phyloP scores from a whole-genome alignment of 2,113 vertebrate genomes.

The Brevimyrus niger region DNA sequence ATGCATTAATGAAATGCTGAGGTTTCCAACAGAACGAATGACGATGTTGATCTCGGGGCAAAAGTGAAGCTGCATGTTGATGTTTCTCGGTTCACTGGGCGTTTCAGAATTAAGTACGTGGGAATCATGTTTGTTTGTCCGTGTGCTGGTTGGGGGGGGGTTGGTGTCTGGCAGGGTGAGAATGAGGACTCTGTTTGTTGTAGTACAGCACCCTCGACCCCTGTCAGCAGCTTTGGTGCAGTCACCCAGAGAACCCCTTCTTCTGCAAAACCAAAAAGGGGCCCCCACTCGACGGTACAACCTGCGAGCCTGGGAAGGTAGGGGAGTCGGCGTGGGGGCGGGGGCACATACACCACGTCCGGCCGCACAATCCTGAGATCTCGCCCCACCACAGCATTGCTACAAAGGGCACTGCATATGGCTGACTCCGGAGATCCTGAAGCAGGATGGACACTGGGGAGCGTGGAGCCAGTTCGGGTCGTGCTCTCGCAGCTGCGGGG shows the following conservation, averaged over 20 bases:
- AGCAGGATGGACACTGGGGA: constrained; percentile 91
- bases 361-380: too few species aligned
- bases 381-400: constrained; percentile 70
- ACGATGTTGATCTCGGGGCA: background rate
- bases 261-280: constrained; percentile 99
- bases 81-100: background rate
- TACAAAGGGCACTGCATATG: constrained; percentile 97
- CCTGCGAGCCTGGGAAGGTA: constrained; percentile 90
- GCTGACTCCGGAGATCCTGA: constrained; percentile 89
- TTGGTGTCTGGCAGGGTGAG: constrained; percentile 16
- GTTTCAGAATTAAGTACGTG: background rate
- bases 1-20: background rate
- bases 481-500: constrained; percentile 85
- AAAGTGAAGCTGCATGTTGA: background rate
- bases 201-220: constrained; percentile 95
- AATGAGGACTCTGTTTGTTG: constrained; percentile 35
- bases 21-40: background rate
- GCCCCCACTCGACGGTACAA: constrained; percentile 90
- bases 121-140: background rate
- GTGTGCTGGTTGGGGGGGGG: background rate
- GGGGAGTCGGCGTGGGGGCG: background rate
- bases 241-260: constrained; percentile 94
- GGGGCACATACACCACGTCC: too few species aligned
- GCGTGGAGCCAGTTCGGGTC: constrained; percentile 89
- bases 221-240: constrained; percentile 96